Evolutionary conservation across 2,797 vertebrate genomes (phyloP).

Genomic region (Alauda arvensis): DNA sequence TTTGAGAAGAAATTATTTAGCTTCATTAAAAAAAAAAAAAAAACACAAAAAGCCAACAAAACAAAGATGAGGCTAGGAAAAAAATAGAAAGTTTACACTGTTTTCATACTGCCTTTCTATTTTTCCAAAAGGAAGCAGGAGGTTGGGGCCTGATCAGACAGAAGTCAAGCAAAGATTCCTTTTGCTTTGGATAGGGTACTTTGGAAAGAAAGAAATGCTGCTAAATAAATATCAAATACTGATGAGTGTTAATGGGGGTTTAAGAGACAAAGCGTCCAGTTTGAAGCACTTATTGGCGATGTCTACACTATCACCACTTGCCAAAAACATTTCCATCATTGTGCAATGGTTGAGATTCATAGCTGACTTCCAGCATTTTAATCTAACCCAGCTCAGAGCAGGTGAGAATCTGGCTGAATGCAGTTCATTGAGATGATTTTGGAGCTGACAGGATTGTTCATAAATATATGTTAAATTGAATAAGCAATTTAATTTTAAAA

Average conservation of each 20-base stretch:
- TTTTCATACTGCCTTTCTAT: conserved; percentile 8
- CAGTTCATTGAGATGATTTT: not conserved
- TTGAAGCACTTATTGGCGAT: conserved; percentile 66
- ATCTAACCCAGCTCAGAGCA: conserved; percentile 26
- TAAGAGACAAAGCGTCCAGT: conserved; percentile 59
- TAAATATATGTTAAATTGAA: not conserved
- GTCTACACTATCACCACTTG: conserved; percentile 60
- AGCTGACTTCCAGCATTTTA: conserved; percentile 43
- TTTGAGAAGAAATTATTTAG: conserved; percentile 54
- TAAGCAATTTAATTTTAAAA: not conserved
- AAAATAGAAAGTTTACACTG: conserved; percentile 6
- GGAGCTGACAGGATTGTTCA: not conserved
- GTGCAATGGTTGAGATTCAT: conserved; percentile 35
- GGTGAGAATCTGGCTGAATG: conserved; percentile 25
- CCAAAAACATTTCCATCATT: conserved; percentile 67
- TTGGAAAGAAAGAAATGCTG: conserved; percentile 28
- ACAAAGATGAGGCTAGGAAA: conserved; percentile 2
- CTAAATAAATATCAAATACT: conserved; percentile 44
- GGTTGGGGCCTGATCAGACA: conserved; percentile 13
- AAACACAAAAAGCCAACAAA: not conserved
- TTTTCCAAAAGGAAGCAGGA: conserved; percentile 24
- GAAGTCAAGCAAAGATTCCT: conserved; percentile 30
- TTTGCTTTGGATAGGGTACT: conserved; percentile 4
- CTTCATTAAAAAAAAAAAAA: conserved; percentile 29
- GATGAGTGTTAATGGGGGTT: conserved; percentile 60